These are phyloP conservation scores for Anoplopoma fimbria DNA, from an alignment of 2,113 vertebrate genomes.

Conservation along the genomic window DNA sequence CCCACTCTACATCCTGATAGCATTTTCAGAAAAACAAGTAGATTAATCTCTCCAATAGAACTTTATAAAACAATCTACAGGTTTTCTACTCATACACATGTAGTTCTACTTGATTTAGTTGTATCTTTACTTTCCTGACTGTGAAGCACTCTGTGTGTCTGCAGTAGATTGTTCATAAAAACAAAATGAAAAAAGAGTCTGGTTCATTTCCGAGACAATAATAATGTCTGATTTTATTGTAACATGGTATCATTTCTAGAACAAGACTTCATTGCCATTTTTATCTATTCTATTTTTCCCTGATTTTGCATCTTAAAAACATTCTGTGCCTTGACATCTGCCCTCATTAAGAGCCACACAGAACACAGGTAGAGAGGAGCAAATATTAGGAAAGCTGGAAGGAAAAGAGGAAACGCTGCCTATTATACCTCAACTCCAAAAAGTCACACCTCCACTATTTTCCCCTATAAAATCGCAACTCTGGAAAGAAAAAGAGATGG, in stretches of 20 bases:
- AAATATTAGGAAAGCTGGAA: constrained; percentile 71
- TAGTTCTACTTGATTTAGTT: constrained; percentile 5
- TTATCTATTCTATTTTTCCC: constrained; percentile 65
- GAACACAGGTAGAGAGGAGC: constrained; percentile 63
- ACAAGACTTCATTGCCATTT: constrained; percentile 55
- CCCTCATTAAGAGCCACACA: constrained; percentile 76
- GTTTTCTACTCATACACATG: background rate
- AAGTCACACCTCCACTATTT: constrained; percentile 74
- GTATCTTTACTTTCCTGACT: constrained; percentile 25
- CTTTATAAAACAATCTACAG: constrained; percentile 16
- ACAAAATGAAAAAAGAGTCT: constrained; percentile 13
- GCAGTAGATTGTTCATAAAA: constrained; percentile 47
- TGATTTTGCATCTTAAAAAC: constrained; percentile 65
- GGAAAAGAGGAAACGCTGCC: constrained; percentile 62
- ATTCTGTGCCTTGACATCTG: constrained; percentile 73
- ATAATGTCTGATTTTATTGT: constrained; percentile 54
- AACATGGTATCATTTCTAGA: constrained; percentile 51
- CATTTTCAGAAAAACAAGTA: constrained; percentile 33
- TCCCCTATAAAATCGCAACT: constrained; percentile 56
- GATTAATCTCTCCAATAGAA: constrained; percentile 17
- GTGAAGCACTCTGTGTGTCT: constrained; percentile 23
- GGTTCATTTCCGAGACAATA: constrained; percentile 46
- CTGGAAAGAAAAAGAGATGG: constrained; percentile 69
- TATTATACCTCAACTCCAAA: constrained; percentile 72
- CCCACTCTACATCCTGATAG: constrained; percentile 20